Percentiles rank a stretch among this genome's conserved stretches.
Conservation (phyloP, 1,140 invertebrate genomes). For the Elymnias hypermnestra region DNA sequence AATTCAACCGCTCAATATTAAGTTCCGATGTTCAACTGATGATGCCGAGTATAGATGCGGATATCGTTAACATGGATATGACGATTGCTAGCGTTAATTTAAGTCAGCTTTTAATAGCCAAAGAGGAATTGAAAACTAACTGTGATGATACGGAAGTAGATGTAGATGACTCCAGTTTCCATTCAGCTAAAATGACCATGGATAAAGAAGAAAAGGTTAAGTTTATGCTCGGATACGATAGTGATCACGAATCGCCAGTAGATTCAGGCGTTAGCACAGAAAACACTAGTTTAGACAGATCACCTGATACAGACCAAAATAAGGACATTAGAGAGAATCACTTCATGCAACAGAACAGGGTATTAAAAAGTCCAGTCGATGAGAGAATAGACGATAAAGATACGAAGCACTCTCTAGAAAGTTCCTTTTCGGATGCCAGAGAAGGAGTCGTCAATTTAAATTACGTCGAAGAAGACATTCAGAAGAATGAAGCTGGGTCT, state of each 20-base stretch:
- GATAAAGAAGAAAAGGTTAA: slow-evolving; percentile 70
- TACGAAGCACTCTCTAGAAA: slow-evolving; percentile 42
- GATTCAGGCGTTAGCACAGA: slow-evolving; percentile 85
- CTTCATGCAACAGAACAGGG: slow-evolving; percentile 66
- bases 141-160: slow-evolving; percentile 39
- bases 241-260: slow-evolving; percentile 75
- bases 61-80: slow-evolving; percentile 71
- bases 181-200: slow-evolving; percentile 44
- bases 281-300: slow-evolving; percentile 81
- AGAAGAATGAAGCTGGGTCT: slow-evolving; percentile 62
- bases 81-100: slow-evolving; percentile 81
- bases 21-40: slow-evolving; percentile 49
- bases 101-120: slow-evolving; percentile 78
- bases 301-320: slow-evolving; percentile 74
- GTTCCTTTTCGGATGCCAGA: slow-evolving; percentile 54
- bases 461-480: slow-evolving; percentile 43
- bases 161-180: slow-evolving; percentile 50
- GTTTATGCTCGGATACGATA: slow-evolving; percentile 70
- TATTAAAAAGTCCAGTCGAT: slow-evolving; percentile 43
- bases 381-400: slow-evolving; percentile 42
- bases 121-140: slow-evolving; percentile 58
- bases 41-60: slow-evolving; percentile 62
- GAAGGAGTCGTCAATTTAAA: slow-evolving; percentile 59
- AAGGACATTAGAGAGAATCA: slow-evolving; percentile 54
- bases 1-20: slow-evolving; percentile 37